phyloP scores from a whole-genome alignment of 2,888 invertebrate genomes.

The Andricus curvator region DNA sequence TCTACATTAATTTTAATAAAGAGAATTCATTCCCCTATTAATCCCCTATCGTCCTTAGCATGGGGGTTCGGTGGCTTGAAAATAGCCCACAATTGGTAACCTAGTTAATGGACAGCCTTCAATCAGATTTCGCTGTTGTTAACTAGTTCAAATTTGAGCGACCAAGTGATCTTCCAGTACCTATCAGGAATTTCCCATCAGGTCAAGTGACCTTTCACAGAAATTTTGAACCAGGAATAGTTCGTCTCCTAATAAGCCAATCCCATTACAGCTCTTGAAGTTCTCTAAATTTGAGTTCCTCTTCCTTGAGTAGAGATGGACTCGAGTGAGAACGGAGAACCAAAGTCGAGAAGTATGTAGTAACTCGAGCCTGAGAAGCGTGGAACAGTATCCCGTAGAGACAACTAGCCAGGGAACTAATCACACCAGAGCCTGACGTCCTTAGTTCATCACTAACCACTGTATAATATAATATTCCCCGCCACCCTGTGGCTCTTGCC shows the following conservation, averaged over 20 bases:
- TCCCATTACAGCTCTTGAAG: constrained; percentile 23
- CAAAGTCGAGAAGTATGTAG: constrained; percentile 45
- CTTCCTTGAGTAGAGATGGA: not conserved
- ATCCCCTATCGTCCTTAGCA: too few relatives aligned
- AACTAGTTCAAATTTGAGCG: not conserved
- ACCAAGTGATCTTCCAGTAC: constrained; percentile 43
- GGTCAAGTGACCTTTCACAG: not conserved
- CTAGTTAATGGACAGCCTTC: too few relatives aligned
- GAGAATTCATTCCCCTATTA: too few relatives aligned
- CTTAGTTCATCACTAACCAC: constrained; percentile 51
- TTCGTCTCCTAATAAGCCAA: constrained; percentile 11
- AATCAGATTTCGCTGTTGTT: not conserved
- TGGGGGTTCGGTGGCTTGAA: too few relatives aligned
- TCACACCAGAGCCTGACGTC: constrained; percentile 56
- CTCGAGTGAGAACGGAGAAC: constrained; percentile 29
- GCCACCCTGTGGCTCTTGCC: constrained; percentile 26
- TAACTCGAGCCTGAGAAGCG: constrained; percentile 50
- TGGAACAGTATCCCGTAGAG: constrained; percentile 65
- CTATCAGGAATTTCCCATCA: not conserved
- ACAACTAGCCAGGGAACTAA: constrained; percentile 67
- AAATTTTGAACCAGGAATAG: constrained; percentile 14
- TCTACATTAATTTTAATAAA: too few relatives aligned
- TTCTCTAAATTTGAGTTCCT: not conserved
- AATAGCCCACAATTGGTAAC: too few relatives aligned
- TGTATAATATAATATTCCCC: constrained; percentile 9